phyloP scores from a whole-genome alignment of 2,888 invertebrate genomes.

The Coleophora deauratella region DNA sequence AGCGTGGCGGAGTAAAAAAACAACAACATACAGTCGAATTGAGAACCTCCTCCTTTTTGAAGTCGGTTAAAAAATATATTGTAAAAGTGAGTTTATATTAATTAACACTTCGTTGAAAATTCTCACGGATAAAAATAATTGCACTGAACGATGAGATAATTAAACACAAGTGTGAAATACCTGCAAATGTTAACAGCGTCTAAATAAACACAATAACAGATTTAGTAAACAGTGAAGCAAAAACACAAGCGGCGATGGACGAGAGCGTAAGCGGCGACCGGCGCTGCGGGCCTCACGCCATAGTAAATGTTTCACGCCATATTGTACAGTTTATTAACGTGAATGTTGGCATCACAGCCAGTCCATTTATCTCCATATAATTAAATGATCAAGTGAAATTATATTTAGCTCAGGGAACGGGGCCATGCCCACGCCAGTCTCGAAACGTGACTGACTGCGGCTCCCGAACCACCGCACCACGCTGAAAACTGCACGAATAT shows the following conservation, averaged over 20 bases:
- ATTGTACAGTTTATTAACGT: constrained; percentile 57
- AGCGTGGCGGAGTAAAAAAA: no score
- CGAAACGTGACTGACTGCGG: constrained; percentile 34
- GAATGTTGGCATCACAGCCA: constrained; percentile 56
- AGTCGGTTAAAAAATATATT: no score
- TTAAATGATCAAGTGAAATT: constrained; percentile 72
- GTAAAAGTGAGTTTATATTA: no score
- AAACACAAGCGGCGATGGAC: constrained; percentile 20
- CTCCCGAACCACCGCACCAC: constrained; percentile 30
- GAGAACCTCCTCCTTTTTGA: no score
- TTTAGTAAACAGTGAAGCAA: background rate
- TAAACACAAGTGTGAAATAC: no score
- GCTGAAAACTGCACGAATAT: constrained; percentile 27
- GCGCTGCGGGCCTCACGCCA: constrained; percentile 20
- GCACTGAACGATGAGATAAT: no score
- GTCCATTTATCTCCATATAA: constrained; percentile 71
- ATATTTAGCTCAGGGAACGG: constrained; percentile 68
- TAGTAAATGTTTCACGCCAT: constrained; percentile 44
- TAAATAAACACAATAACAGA: background rate
- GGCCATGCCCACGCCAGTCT: constrained; percentile 50
- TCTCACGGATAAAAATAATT: no score
- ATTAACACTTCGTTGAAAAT: no score
- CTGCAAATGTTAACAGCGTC: background rate
- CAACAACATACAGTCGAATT: no score
- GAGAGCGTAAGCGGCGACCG: constrained; percentile 8